Evolutionary conservation across 2,113 vertebrate species (phyloP).

Genomic region (Equus przewalskii): DNA sequence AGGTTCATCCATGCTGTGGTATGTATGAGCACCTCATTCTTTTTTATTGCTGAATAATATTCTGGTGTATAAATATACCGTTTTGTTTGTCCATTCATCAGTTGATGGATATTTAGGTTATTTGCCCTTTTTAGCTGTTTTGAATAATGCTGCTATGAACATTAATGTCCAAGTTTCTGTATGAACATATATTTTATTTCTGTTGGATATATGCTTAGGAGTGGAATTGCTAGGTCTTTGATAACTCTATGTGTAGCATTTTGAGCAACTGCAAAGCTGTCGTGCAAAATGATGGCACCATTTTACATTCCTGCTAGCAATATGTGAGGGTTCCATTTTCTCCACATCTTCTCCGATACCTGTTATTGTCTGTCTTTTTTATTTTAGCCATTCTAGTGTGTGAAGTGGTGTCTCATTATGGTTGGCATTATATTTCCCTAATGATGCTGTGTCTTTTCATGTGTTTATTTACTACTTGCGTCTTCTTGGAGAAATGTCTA

Average conservation of each 20-base stretch:
- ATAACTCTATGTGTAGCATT: neutral
- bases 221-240: neutral
- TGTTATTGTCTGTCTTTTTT: neutral
- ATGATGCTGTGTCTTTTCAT: neutral
- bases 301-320: neutral
- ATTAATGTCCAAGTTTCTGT: neutral
- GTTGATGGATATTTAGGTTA: neutral
- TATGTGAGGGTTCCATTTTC: neutral
- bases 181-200: neutral
- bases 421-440: neutral
- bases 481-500: neutral
- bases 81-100: neutral
- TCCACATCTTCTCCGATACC: neutral
- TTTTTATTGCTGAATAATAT: neutral
- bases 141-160: neutral
- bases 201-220: neutral
- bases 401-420: neutral
- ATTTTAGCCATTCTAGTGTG: neutral
- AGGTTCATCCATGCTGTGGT: neutral
- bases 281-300: neutral
- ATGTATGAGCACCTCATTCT: too few relatives aligned
- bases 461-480: neutral
- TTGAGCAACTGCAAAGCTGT: neutral
- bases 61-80: neutral
- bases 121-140: neutral